Evolutionary conservation across 2,113 vertebrate genomes (phyloP).

Genomic region (Promerops cafer): DNA sequence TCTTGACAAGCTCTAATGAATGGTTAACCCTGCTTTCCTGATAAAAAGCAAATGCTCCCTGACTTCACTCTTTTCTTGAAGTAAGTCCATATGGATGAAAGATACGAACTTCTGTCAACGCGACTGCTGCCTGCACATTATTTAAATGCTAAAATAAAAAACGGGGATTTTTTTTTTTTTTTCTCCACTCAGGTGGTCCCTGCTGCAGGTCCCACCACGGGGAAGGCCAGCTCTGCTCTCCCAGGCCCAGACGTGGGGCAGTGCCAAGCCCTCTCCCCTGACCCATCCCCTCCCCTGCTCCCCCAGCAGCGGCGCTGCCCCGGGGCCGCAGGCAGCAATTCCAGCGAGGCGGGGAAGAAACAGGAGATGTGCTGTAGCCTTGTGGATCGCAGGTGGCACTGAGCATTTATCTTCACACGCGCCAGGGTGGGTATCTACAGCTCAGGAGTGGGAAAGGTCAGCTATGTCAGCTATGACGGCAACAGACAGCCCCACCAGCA

Average conservation of each 20-base stretch:
- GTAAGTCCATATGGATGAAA: neutral
- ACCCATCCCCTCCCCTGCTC: neutral
- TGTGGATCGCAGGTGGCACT: neutral
- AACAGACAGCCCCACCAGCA: neutral
- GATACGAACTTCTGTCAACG: neutral
- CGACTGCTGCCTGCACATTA: neutral
- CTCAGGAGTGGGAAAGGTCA: neutral
- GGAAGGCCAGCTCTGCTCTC: neutral
- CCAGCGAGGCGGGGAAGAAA: neutral
- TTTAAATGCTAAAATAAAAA: neutral
- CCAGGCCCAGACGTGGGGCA: neutral
- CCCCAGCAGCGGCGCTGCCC: neutral
- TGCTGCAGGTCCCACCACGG: accelerated
- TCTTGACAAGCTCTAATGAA: neutral
- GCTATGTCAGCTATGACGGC: neutral
- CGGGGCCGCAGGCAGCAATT: neutral
- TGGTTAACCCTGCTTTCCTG: neutral
- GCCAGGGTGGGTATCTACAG: neutral
- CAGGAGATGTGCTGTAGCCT: neutral
- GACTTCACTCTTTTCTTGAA: neutral
- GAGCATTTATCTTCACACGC: neutral
- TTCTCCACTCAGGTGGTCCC: accelerated
- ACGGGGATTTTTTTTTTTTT: neutral
- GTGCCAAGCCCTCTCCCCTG: neutral
- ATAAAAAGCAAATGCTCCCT: neutral